A percentile compares a stretch with the other conserved stretches of the same genome.
Evolutionary conservation across 1,140 invertebrate species (phyloP).

Genomic region (Cataglyphis hispanica): DNA sequence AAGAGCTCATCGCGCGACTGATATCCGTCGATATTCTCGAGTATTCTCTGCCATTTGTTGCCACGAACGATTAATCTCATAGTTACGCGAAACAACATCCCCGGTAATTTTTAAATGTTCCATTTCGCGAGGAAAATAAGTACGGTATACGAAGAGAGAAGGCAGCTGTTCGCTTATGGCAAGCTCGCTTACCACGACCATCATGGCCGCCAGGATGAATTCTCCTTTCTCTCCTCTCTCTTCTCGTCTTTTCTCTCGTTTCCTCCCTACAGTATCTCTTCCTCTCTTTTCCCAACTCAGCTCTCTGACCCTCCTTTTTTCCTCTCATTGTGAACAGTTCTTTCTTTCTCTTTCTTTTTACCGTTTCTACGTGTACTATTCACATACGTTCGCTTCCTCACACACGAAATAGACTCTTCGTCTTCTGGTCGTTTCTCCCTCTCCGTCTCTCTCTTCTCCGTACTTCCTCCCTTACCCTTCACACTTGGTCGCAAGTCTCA

Average conservation of each 20-base stretch:
- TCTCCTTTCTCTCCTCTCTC: constrained; percentile 46
- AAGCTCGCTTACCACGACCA: constrained; percentile 41
- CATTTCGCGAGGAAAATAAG: constrained; percentile 29
- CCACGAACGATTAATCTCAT: constrained; percentile 17
- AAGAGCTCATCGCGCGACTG: constrained; percentile 14
- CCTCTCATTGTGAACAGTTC: constrained; percentile 9
- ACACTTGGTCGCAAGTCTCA: constrained; percentile 63
- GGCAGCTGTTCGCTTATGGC: constrained; percentile 52
- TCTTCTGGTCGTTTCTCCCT: constrained; percentile 63
- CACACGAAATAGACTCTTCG: constrained; percentile 42
- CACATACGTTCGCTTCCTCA: constrained; percentile 14
- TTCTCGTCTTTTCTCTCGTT: background rate
- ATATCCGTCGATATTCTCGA: constrained; percentile 45
- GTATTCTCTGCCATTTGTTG: background rate
- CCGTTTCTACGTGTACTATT: constrained; percentile 17
- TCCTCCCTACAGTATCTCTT: background rate
- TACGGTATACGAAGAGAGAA: constrained; percentile 14
- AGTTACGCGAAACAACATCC: background rate
- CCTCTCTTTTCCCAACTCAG: background rate
- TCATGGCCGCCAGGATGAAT: constrained; percentile 63
- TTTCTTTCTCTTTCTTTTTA: constrained; percentile 35
- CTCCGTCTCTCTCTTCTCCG: constrained; percentile 31
- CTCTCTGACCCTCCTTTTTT: constrained; percentile 29
- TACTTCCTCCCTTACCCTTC: constrained; percentile 61
- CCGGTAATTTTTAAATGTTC: constrained; percentile 31